Percentiles rank a stretch among this genome's conserved stretches.
phyloP scores from a whole-genome alignment of 1,140 invertebrate species.

The Steinernema khuongi region DNA sequence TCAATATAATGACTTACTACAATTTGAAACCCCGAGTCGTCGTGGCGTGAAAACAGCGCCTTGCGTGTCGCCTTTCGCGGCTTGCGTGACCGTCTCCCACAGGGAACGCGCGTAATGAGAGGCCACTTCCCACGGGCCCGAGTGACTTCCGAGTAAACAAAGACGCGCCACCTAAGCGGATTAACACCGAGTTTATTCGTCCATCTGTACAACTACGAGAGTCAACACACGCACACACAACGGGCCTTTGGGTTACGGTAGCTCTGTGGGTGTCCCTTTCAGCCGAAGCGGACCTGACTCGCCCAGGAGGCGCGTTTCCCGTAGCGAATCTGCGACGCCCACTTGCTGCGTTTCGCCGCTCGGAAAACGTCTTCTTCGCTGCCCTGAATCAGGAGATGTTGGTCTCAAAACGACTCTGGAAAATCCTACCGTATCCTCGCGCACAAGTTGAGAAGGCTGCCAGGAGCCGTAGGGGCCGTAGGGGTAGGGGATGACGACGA shows the following conservation, averaged over 20 bases:
- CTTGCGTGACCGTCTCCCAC: no score
- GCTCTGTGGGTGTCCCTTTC: background rate
- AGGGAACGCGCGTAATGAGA: no score
- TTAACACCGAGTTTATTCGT: background rate
- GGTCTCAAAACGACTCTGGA: background rate
- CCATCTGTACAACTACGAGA: constrained; percentile 4
- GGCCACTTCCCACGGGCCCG: no score
- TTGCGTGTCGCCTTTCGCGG: no score
- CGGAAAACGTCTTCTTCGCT: background rate
- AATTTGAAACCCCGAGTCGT: no score
- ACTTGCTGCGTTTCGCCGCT: background rate
- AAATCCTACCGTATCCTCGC: background rate
- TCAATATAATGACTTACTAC: no score
- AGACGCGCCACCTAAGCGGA: no score
- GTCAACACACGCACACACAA: background rate
- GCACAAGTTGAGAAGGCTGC: background rate
- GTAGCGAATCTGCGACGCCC: constrained; percentile 2
- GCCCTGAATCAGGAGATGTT: background rate
- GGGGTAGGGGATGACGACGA: background rate
- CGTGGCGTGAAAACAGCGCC: no score
- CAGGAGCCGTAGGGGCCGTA: constrained; percentile 10
- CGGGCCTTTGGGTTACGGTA: background rate
- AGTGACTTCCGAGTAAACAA: no score
- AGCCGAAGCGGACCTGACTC: background rate
- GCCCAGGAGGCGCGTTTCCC: background rate